These are phyloP conservation scores for Scleropages formosus DNA, from an alignment of 2,797 vertebrate species.

Conservation along the genomic window DNA sequence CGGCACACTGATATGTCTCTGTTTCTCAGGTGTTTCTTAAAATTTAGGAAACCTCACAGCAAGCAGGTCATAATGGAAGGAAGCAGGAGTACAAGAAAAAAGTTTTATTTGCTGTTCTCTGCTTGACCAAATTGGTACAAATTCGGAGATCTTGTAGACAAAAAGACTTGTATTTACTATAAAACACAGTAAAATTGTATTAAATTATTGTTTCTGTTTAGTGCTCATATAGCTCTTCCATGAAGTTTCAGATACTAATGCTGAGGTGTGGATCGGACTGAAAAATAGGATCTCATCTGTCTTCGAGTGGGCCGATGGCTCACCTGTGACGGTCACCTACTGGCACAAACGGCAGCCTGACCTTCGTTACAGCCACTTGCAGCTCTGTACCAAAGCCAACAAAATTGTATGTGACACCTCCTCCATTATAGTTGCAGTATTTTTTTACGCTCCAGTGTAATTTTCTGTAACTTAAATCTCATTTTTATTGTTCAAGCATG, in stretches of 20 bases:
- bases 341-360: conserved; percentile 83
- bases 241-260: conserved; percentile 65
- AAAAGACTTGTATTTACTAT: too few relatives aligned
- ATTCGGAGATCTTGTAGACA: too few relatives aligned
- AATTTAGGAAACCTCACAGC: too few relatives aligned
- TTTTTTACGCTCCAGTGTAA: conserved; percentile 17
- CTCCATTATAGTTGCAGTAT: background rate
- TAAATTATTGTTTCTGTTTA: too few relatives aligned
- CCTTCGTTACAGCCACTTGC: conserved; percentile 57
- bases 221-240: background rate
- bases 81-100: too few relatives aligned
- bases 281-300: conserved; percentile 60
- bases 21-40: too few relatives aligned
- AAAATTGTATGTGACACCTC: conserved; percentile 64
- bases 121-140: too few relatives aligned
- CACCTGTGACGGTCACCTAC: conserved; percentile 74
- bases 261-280: conserved; percentile 86
- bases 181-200: too few relatives aligned
- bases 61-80: too few relatives aligned
- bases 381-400: conserved; percentile 76
- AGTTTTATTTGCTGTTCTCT: too few relatives aligned
- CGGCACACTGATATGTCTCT: background rate
- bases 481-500: conserved; percentile 63
- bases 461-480: background rate
- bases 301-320: conserved; percentile 83